Evolutionary conservation across 2,888 invertebrate genomes (phyloP).

Genomic region (Tenthredo amoena): DNA sequence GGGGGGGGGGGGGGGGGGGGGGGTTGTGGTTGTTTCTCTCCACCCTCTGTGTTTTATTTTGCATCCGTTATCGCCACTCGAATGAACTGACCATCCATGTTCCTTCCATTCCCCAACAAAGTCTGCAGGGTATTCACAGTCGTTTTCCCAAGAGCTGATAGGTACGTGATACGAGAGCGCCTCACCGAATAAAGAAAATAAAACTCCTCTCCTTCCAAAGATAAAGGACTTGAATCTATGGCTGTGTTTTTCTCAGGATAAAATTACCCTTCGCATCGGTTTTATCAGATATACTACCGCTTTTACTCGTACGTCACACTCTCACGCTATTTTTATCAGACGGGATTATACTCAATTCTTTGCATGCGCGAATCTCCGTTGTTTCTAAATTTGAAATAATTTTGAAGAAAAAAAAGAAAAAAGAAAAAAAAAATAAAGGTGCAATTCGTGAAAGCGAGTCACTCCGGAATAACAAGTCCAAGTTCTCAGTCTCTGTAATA

Average conservation of each 20-base stretch:
- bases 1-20: too few species aligned
- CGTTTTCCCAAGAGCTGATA: not conserved
- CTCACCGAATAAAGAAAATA: conserved; percentile 18
- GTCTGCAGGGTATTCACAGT: not conserved
- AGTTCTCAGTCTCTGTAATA: not conserved
- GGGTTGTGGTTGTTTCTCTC: not conserved
- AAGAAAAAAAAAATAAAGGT: too few species aligned
- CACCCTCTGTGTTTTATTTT: not conserved
- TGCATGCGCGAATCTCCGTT: too few species aligned
- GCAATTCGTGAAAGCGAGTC: not conserved
- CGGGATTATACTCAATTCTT: too few species aligned
- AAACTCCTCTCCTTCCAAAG: conserved; percentile 21
- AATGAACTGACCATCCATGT: not conserved
- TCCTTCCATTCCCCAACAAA: not conserved
- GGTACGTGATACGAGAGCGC: not conserved
- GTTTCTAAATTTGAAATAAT: too few species aligned
- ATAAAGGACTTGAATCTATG: conserved; percentile 38
- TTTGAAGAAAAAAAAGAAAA: too few species aligned
- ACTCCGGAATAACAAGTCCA: not conserved
- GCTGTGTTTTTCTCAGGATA: conserved; percentile 35
- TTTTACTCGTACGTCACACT: not conserved
- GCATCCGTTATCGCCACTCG: not conserved
- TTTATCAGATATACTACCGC: conserved; percentile 20
- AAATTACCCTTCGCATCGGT: conserved; percentile 34
- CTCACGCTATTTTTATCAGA: not conserved